Percentiles rank a stretch among this genome's conserved stretches.
phyloP scores from a whole-genome alignment of 2,888 invertebrate species.

The Pedicia rivosa region DNA sequence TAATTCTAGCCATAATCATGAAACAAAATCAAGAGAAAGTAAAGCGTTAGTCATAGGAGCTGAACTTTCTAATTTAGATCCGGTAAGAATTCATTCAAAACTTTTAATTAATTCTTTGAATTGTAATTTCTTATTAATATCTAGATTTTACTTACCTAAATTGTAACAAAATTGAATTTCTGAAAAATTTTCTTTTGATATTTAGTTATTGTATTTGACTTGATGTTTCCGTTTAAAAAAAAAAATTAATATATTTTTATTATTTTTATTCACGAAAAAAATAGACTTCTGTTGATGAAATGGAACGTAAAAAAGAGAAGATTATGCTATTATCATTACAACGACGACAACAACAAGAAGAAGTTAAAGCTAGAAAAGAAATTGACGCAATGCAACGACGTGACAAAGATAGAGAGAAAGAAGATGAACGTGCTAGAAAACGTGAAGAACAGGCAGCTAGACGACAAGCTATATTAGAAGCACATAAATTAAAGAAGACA shows the following conservation, averaged over 20 bases:
- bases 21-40: conserved; percentile 29
- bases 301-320: conserved; percentile 83
- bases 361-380: conserved; percentile 69
- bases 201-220: no score
- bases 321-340: conserved; percentile 81
- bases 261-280: background rate
- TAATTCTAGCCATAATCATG: conserved; percentile 19
- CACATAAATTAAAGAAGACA: conserved; percentile 86
- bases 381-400: conserved; percentile 58
- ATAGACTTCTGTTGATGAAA: conserved; percentile 72
- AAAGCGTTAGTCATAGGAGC: conserved; percentile 49
- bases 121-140: no score
- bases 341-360: conserved; percentile 81
- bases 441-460: conserved; percentile 73
- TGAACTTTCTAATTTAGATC: conserved; percentile 47
- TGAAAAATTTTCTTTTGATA: no score
- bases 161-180: no score
- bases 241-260: background rate
- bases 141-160: no score
- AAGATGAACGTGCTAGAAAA: conserved; percentile 57
- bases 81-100: conserved; percentile 32
- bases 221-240: background rate
- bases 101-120: no score
- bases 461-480: conserved; percentile 75
- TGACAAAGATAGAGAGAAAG: conserved; percentile 59